Base-by-base conservation (phyloP, 2,797 vertebrate species). In the Galaxias olidus region DNA sequence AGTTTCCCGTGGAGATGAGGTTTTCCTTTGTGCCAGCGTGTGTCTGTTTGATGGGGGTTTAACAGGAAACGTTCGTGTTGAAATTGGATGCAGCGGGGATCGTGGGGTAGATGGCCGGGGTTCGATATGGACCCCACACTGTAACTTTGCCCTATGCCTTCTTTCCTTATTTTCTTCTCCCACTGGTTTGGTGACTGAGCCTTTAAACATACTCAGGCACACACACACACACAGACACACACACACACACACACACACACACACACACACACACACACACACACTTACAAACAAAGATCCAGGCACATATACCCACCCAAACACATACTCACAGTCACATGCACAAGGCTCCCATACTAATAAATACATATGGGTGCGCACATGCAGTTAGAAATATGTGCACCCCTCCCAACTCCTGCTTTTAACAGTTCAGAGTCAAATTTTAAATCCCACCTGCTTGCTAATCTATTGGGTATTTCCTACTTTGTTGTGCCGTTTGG, bases 21-120 rank as follows among this genome's bases (percentile, higher is more conserved):
- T 96, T 96, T 96, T 94, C 94, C 94, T 97, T 97, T 98, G 95
- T 97, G 94, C 78, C 56, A 46, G 93, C 83, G 91, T 94, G 93
- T 96, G 96, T 96, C 95, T 97, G 95, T 97, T 97, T 98, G 96
- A 98, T 97, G 96, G 95, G 93, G 95, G 93, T 98, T 98, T 97
- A 98, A 96, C 96, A 93, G 95, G 93, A 95, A 95, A 92, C 92
- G 93, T 95, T 91, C 94, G 91, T 91, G 94, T 94, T 96, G 95
- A 95, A 98, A 98, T 96, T 98, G 96, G 95, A 97, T 97, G 96
- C 95, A 97, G 95, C 94, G 87, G 93, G 95, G 94, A 97, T 96
- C 94, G 94, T 94, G 91, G 92, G 84, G 91, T 91, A 96, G 95
- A 96, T 96, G 95, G 94, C 92, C 92, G 89, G 87, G 90, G 92